Percentiles rank a stretch among this genome's conserved stretches.
These are phyloP conservation scores for Trichomalopsis sarcophagae DNA, from an alignment of 1,140 invertebrate genomes.

Conservation along the genomic window DNA sequence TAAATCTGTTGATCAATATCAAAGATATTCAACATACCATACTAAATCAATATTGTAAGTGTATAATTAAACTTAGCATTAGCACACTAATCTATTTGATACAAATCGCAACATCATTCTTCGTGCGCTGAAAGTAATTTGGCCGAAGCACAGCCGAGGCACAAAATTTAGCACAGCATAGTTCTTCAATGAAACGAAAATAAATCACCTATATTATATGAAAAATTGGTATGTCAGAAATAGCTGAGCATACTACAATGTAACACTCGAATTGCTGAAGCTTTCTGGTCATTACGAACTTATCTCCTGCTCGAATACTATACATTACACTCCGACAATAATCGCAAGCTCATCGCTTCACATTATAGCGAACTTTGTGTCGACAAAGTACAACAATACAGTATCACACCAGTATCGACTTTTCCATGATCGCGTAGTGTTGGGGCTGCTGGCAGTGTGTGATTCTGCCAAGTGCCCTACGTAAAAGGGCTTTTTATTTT, in stretches of 20 bases:
- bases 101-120: not conserved
- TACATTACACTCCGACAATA: not conserved
- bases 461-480: slow-evolving; percentile 33
- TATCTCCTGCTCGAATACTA: not conserved
- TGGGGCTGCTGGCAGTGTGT: slow-evolving; percentile 39
- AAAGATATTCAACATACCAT: slow-evolving; percentile 11
- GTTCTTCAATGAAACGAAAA: not conserved
- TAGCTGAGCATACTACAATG: not conserved
- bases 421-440: slow-evolving; percentile 3
- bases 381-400: not conserved
- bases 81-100: slow-evolving; percentile 3
- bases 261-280: slow-evolving; percentile 32
- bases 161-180: slow-evolving; percentile 9
- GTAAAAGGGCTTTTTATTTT: not conserved
- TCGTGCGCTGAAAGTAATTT: not conserved
- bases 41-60: not conserved
- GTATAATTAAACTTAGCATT: not conserved
- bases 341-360: slow-evolving; percentile 7
- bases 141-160: no score
- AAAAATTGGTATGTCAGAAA: not conserved
- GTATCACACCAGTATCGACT: slow-evolving; percentile 13
- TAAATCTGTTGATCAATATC: slow-evolving; percentile 4
- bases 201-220: not conserved
- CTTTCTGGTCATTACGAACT: not conserved
- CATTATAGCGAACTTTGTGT: not conserved